Percentiles rank a stretch among this genome's conserved stretches.
These are phyloP conservation scores for Coracopsis vasa DNA, from an alignment of 2,113 vertebrate genomes.

Conservation along the genomic window DNA sequence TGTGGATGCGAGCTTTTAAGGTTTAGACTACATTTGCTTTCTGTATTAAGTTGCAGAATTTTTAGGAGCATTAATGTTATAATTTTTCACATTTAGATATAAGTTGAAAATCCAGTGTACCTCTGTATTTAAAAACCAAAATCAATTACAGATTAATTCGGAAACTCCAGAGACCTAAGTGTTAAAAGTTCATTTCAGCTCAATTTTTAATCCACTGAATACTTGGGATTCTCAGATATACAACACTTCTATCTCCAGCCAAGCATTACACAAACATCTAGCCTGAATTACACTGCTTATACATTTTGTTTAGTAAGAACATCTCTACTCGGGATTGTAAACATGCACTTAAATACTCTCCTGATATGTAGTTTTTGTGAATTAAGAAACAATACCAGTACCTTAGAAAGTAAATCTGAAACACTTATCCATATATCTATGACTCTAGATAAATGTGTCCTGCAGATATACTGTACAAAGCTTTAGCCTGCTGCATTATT, in stretches of 20 bases:
- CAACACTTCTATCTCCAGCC: neutral
- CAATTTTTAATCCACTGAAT: neutral
- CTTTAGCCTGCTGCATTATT: neutral
- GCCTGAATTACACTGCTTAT: neutral
- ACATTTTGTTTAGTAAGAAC: neutral
- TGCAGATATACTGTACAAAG: neutral
- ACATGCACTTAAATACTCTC: neutral
- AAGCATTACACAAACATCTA: neutral
- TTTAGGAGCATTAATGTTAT: neutral
- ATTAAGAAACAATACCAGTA: neutral
- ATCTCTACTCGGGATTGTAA: neutral
- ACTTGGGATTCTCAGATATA: neutral
- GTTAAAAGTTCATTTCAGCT: neutral
- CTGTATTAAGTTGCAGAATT: neutral
- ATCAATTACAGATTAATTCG: neutral
- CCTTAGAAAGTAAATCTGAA: neutral
- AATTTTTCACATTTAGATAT: neutral
- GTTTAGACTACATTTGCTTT: neutral
- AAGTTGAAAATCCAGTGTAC: neutral
- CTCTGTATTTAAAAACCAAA: neutral
- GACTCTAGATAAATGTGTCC: neutral
- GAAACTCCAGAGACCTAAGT: neutral
- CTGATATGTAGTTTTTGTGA: neutral
- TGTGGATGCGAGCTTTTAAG: neutral
- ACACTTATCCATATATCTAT: neutral